Percentiles rank a stretch among this genome's conserved stretches.
These are phyloP conservation scores for Yponomeuta sedellus DNA, from an alignment of 2,888 invertebrate species.

Conservation along the genomic window DNA sequence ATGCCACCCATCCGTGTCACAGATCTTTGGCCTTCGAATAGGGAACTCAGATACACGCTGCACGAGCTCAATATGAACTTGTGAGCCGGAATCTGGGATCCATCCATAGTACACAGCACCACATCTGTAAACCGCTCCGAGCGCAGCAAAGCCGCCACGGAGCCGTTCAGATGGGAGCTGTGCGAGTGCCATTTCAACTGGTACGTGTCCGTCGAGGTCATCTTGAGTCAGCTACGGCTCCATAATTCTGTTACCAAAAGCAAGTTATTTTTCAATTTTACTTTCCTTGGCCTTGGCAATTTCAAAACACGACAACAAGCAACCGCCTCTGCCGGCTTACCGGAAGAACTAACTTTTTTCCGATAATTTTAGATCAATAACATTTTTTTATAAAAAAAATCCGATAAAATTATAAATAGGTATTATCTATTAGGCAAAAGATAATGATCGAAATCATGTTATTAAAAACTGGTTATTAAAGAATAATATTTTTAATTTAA, in stretches of 20 bases:
- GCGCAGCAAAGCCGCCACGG: conserved; percentile 85
- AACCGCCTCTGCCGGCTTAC: conserved; percentile 5
- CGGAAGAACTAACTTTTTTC: conserved; percentile 15
- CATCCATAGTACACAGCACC: conserved; percentile 85
- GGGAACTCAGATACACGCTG: conserved; percentile 72
- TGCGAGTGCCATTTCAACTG: conserved; percentile 94
- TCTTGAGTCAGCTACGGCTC: conserved; percentile 29
- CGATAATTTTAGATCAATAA: conserved; percentile 4
- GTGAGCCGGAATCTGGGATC: conserved; percentile 89
- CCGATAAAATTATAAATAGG: background rate
- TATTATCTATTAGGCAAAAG: background rate
- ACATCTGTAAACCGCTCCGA: conserved; percentile 91
- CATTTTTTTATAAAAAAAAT: background rate
- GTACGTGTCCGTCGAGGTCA: conserved; percentile 84
- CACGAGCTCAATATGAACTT: conserved; percentile 90
- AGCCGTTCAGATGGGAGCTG: conserved; percentile 87
- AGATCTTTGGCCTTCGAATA: conserved; percentile 68
- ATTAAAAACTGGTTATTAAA: background rate
- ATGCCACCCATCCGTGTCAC: conserved; percentile 69
- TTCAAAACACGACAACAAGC: conserved; percentile 2
- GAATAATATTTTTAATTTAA: background rate
- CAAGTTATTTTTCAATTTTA: background rate
- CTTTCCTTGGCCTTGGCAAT: too few species aligned
- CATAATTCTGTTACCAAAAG: conserved; percentile 3
- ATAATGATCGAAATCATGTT: background rate